Evolutionary conservation across 35 echinoderm and acorn worm species (phyloP).

Genomic region (Strongylocentrotus purpuratus): DNA sequence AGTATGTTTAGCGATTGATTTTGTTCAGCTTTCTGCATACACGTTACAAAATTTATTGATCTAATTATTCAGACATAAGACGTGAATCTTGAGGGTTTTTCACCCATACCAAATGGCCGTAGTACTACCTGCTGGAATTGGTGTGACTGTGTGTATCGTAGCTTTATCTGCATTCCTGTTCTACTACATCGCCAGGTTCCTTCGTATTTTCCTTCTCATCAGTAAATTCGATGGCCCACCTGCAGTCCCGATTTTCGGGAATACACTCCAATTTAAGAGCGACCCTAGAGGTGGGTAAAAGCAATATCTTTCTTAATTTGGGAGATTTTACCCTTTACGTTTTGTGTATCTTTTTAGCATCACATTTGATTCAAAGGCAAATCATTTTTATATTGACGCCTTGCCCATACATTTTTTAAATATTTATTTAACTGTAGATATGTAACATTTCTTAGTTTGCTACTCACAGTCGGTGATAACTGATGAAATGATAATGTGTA

Average conservation of each 20-base stretch:
- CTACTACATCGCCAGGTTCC: background rate
- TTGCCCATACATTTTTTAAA: background rate
- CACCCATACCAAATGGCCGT: background rate
- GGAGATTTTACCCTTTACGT: background rate
- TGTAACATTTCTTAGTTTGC: background rate
- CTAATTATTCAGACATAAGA: no score
- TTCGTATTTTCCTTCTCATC: slow-evolving; percentile 13
- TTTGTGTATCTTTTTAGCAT: background rate
- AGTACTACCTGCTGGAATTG: background rate
- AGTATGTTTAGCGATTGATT: no score
- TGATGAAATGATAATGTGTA: background rate
- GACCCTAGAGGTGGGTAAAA: background rate
- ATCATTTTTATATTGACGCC: no score
- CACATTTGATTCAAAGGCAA: background rate
- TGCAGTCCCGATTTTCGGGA: background rate
- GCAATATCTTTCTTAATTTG: background rate
- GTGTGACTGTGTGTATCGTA: background rate
- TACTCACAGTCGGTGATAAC: background rate
- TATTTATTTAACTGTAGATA: background rate
- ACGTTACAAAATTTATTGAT: no score
- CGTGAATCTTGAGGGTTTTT: no score
- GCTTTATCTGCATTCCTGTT: background rate
- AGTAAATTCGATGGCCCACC: background rate
- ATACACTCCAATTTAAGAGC: background rate
- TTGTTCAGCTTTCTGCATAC: no score